Base-by-base conservation (phyloP, 1,140 invertebrate genomes). In the Spodoptera litura region DNA sequence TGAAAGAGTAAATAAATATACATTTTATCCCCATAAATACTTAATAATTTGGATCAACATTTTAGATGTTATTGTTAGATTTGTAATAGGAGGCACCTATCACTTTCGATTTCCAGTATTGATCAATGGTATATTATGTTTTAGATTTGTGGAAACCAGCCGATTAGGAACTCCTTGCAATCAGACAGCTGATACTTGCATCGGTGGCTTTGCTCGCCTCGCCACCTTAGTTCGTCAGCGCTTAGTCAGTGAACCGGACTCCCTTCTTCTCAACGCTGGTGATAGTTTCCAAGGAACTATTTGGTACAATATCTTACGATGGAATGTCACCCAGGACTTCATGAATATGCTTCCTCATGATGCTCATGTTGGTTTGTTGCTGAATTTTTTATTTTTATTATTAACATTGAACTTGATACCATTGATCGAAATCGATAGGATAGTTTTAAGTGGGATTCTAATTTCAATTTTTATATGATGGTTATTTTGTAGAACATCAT, bases 211-310 rank as follows among this genome's bases (percentile, higher is more conserved):
- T 71, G 95, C 97, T 0, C 92, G 97, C 53, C 81, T 96, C 0
- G 93, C 92, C 11, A 95, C 95, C 0, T 87, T 91, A 3, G 93
- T 96, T 0, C 90, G 94, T 51, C 81, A 95, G 55, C 85, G 95
- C 4, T 87, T 96, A 44, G 83, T 89, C 3, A 91, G 95, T n/a
- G 88, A 95, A 72, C 95, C 95, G 0, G 93, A 96, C 76, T 95
- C 96, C 0, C 87, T 98, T 68, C 95, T 97, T 31, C 87, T 98
- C 0, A 97, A 97, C 84, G 97, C 95, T 2, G 97, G 97, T 0
- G 97, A 98, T 87, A 96, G 96, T 88, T 98, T 96, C 87, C 97
- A 97, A 89, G 97, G 97, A 0, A 97, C 97, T 0, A 93, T 97
- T 0, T 98, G 96, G 96, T 97, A 97, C 87, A 96, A 96, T 56